Evolutionary conservation across 1,140 invertebrate genomes (phyloP).

Genomic region (Leucophenga varia): DNA sequence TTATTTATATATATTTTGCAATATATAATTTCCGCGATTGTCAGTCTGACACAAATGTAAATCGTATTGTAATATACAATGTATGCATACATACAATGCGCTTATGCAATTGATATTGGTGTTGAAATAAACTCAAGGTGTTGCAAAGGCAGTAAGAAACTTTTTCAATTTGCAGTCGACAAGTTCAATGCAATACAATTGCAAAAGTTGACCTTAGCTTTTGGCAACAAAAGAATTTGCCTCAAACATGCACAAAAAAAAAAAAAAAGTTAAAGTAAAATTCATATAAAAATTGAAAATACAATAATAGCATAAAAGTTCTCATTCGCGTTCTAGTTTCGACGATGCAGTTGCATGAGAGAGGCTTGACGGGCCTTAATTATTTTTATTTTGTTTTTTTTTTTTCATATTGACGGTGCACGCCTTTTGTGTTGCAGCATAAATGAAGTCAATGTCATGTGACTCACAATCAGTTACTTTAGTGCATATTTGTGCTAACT

Average conservation of each 20-base stretch:
- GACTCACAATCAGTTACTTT: no score
- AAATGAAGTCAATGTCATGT: not conserved
- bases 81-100: no score
- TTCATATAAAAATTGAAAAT: slow-evolving; percentile 27
- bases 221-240: no score
- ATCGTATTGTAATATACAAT: no score
- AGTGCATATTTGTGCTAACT: no score
- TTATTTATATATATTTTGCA: no score
- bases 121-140: slow-evolving; percentile 27
- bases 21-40: no score
- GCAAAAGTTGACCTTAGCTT: slow-evolving; percentile 44
- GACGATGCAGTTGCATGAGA: slow-evolving; percentile 19
- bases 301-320: slow-evolving; percentile 43
- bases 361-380: slow-evolving; percentile 25
- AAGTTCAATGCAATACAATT: slow-evolving; percentile 48
- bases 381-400: slow-evolving; percentile 21
- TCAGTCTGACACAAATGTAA: no score
- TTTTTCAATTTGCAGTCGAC: slow-evolving; percentile 17
- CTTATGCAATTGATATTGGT: slow-evolving; percentile 25
- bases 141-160: slow-evolving; percentile 1
- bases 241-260: no score
- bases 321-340: slow-evolving; percentile 52
- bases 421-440: no score
- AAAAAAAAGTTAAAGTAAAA: no score
- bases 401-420: slow-evolving; percentile 4